These are phyloP conservation scores for Pluvialis apricaria DNA, from an alignment of 2,113 vertebrate species.

Conservation along the genomic window DNA sequence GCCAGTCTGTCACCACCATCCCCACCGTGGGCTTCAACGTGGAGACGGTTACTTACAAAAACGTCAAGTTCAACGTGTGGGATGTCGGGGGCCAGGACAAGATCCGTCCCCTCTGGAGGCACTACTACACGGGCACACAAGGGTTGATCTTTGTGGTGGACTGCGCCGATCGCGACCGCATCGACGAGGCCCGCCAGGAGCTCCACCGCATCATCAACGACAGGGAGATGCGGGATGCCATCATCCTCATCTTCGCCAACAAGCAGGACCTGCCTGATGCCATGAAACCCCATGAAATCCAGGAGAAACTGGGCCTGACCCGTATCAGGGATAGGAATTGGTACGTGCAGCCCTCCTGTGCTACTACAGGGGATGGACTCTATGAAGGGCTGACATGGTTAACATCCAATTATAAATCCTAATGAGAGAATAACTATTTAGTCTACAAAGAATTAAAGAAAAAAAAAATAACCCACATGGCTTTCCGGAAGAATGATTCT, in stretches of 20 bases:
- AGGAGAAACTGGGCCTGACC: constrained; percentile 98
- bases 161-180: constrained; percentile 98
- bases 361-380: constrained; percentile 96
- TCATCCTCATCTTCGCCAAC: constrained; percentile 99
- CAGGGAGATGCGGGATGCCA: constrained; percentile 99
- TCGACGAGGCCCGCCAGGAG: constrained; percentile 97
- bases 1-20: constrained; percentile 98
- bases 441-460: constrained; percentile 67
- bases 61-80: constrained; percentile 99
- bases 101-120: constrained; percentile 97
- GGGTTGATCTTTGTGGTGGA: constrained; percentile 99
- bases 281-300: constrained; percentile 99
- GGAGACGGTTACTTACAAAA: constrained; percentile 99
- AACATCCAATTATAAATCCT: constrained; percentile 99
- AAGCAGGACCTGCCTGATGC: constrained; percentile 99
- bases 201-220: constrained; percentile 99
- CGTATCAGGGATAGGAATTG: constrained; percentile 99
- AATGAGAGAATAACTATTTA: constrained; percentile 81
- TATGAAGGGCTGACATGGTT: constrained; percentile 99
- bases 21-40: constrained; percentile 98
- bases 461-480: constrained; percentile 72
- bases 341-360: constrained; percentile 99
- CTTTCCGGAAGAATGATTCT: constrained; percentile 73
- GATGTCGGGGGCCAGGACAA: constrained; percentile 99
- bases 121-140: constrained; percentile 99